Evolutionary conservation across 2,888 invertebrate species (phyloP).

Genomic region (Lysandra bellargus): DNA sequence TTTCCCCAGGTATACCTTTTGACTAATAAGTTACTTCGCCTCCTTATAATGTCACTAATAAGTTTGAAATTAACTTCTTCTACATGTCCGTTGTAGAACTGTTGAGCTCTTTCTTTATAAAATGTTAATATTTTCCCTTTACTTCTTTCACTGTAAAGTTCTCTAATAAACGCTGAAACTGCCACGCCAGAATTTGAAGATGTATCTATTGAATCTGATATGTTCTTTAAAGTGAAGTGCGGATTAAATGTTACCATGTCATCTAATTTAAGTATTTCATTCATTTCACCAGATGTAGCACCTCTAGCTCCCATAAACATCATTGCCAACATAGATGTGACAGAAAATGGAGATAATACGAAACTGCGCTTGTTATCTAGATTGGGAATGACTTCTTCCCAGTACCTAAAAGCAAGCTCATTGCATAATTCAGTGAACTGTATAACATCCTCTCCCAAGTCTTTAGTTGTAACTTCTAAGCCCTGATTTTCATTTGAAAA

Average conservation of each 20-base stretch:
- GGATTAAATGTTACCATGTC: conserved; percentile 95
- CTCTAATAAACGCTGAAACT: conserved; percentile 89
- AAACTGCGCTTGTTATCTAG: conserved; percentile 88
- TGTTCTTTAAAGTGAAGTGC: conserved; percentile 91
- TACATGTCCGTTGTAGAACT: conserved; percentile 92
- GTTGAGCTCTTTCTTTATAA: conserved; percentile 92
- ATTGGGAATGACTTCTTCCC: conserved; percentile 86
- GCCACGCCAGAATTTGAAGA: conserved; percentile 86
- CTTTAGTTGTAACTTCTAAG: conserved; percentile 86
- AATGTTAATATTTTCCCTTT: conserved; percentile 91
- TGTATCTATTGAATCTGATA: conserved; percentile 89
- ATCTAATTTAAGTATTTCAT: conserved; percentile 90
- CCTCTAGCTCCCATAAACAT: conserved; percentile 93
- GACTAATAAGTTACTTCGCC: conserved; percentile 89
- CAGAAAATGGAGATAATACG: conserved; percentile 90
- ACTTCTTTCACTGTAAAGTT: conserved; percentile 89
- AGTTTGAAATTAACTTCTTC: conserved; percentile 91
- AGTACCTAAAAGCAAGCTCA: conserved; percentile 91
- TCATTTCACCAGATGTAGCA: conserved; percentile 94
- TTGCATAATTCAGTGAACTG: conserved; percentile 90
- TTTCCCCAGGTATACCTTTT: conserved; percentile 89
- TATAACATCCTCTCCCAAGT: conserved; percentile 87
- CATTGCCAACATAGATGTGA: conserved; percentile 93
- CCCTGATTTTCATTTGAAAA: conserved; percentile 81
- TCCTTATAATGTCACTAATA: conserved; percentile 89